A percentile compares a stretch with the other conserved stretches of the same genome.
phyloP scores from a whole-genome alignment of 2,797 vertebrate genomes.

The Melanotaenia maccullochi region DNA sequence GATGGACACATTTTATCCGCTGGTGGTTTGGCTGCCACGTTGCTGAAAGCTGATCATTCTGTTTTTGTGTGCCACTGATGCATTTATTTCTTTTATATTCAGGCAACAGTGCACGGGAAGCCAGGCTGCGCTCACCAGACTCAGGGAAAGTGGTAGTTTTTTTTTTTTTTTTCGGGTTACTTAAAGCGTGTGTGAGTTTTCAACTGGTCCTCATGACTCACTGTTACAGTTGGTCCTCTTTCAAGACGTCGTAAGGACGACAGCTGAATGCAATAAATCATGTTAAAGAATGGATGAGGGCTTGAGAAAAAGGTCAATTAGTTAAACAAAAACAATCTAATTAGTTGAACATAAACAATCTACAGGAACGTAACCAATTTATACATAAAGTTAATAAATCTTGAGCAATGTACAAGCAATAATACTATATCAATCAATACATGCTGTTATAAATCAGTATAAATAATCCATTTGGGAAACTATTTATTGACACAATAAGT shows the following conservation, averaged over 20 bases:
- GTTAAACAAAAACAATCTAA: constrained; percentile 17
- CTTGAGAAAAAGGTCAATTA: constrained; percentile 34
- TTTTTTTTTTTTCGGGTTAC: constrained; percentile 33
- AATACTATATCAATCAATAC: constrained; percentile 3
- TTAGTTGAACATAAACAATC: constrained; percentile 9
- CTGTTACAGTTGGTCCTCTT: constrained; percentile 51
- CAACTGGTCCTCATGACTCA: constrained; percentile 33
- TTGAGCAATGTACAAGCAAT: background rate
- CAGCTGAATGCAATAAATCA: constrained; percentile 63
- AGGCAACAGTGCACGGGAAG: constrained; percentile 43
- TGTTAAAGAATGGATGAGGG: constrained; percentile 20
- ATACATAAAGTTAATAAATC: background rate
- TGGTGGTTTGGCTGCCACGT: constrained; percentile 76
- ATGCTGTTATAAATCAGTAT: background rate
- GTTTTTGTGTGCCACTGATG: constrained; percentile 67
- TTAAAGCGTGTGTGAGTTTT: constrained; percentile 9
- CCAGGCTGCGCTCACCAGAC: constrained; percentile 12
- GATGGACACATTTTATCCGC: constrained; percentile 74
- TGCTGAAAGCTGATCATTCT: constrained; percentile 74
- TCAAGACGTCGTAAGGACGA: constrained; percentile 34
- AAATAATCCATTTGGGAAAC: constrained; percentile 11
- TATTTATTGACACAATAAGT: constrained; percentile 3
- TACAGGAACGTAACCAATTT: background rate
- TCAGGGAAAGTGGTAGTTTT: constrained; percentile 24
- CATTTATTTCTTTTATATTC: constrained; percentile 65